phyloP scores from a whole-genome alignment of 2,797 vertebrate species.

The Neosilurus hyrtlii region DNA sequence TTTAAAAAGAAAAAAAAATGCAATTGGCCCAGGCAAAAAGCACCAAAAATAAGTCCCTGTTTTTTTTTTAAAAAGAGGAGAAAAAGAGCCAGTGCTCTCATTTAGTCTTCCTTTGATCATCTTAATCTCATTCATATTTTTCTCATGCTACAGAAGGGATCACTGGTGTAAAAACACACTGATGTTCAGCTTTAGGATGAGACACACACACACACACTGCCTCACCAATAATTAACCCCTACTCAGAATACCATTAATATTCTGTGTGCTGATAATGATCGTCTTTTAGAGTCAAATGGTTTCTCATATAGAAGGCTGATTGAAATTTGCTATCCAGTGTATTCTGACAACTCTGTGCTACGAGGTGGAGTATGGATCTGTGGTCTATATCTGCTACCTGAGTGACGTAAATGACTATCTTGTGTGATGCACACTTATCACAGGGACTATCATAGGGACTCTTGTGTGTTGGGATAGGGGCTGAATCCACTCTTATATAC shows the following conservation, averaged over 20 bases:
- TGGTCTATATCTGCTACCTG: neutral
- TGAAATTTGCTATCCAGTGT: neutral
- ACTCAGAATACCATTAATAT: conserved; percentile 24
- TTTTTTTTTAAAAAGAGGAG: conserved; percentile 44
- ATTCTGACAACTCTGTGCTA: neutral
- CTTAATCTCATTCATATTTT: conserved; percentile 67
- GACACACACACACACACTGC: neutral
- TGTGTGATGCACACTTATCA: neutral
- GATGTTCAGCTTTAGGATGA: conserved; percentile 48
- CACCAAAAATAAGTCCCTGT: conserved; percentile 66
- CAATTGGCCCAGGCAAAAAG: conserved; percentile 60
- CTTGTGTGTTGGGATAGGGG: neutral
- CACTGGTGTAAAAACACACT: conserved; percentile 52
- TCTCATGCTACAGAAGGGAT: conserved; percentile 58
- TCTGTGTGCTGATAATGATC: conserved; percentile 18
- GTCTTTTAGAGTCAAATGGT: conserved; percentile 14
- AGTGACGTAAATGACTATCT: neutral
- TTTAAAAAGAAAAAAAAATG: conserved; percentile 66
- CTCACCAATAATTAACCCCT: conserved; percentile 33
- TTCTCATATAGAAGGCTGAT: neutral
- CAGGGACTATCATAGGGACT: neutral
- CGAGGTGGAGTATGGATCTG: neutral
- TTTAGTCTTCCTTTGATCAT: conserved; percentile 68
- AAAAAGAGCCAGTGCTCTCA: conserved; percentile 53
- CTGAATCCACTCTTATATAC: conserved; percentile 19